phyloP scores from a whole-genome alignment of 1,140 invertebrate genomes.

The Megalonaias nervosa region DNA sequence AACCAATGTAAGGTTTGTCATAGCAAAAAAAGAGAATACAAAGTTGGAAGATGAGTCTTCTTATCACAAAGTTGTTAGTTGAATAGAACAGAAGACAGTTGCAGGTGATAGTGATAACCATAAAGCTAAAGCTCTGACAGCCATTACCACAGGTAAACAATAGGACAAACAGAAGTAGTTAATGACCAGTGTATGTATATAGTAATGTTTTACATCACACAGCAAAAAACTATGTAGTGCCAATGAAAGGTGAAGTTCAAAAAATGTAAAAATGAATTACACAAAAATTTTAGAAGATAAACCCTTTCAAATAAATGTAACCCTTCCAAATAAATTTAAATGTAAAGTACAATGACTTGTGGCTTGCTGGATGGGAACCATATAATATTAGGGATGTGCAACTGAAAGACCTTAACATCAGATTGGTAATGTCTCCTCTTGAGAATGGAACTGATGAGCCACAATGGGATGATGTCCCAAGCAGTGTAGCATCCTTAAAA shows the following conservation, averaged over 20 bases:
- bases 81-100: background rate
- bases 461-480: constrained; percentile 6
- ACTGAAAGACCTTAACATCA: background rate
- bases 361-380: constrained; percentile 5
- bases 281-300: too few species aligned
- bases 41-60: background rate
- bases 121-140: too few species aligned
- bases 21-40: background rate
- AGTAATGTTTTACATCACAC: too few species aligned
- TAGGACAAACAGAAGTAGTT: background rate
- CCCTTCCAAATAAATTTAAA: background rate
- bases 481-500: background rate
- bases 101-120: background rate
- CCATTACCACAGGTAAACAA: background rate
- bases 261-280: too few species aligned
- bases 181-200: too few species aligned
- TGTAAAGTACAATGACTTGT: background rate
- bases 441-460: background rate
- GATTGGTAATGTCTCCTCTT: background rate
- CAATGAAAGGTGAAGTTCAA: too few species aligned
- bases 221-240: too few species aligned
- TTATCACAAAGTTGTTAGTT: background rate
- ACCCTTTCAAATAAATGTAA: too few species aligned
- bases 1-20: background rate
- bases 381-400: constrained; percentile 2